Base-by-base conservation (phyloP, 2,888 invertebrate genomes). In the Drosophila multiciliata region DNA sequence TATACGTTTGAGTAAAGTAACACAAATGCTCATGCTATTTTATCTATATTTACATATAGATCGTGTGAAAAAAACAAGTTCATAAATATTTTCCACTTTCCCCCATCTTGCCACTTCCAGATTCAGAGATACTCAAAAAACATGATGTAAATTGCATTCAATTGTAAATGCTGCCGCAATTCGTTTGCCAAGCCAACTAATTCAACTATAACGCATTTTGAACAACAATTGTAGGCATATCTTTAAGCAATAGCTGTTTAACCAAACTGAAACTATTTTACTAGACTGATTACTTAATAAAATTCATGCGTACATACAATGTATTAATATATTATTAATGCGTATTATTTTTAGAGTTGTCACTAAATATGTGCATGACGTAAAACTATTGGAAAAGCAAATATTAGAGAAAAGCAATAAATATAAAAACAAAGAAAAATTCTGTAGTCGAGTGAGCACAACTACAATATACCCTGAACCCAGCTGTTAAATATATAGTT, bases 371-470 rank as follows among this genome's bases (percentile, higher is more conserved):
- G 9, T 40, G 73, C 66, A 75, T 66, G 58, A 20, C 52, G 20
- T 15, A 4, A 23, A 35, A 35, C 45, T 36, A 74, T 54, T 49
- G 67, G 42, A 35, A 64, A 61, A 40, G 54, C 55, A 75, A 64
- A 54, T 58, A 79, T 82, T 57, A 50, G 71, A 69, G 68, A 66
- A 58, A 60, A 50, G 72, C 67, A 68, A 58, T 55, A 60, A 63
- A 38, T 49, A 60, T 45, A 73, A 65, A 65, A 67, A 73, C 29
- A 5, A 29, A 5, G 29, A 29, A 29, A 29, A 29, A 29, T 29
- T 29, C 29, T 29, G 6, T 29, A 29, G 29, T 29, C 29, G 6
- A 29, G 29, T 29, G 29, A 29, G 29, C 29, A 29, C 29, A 5
- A 29, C 29, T 29, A 29, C 5, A 29, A 29, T 29, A 29, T 29